Percentiles rank a stretch among this genome's conserved stretches.
Evolutionary conservation across 92 coral and sea anemone species (phyloP).

Genomic region (Epizoanthus stellaris): DNA sequence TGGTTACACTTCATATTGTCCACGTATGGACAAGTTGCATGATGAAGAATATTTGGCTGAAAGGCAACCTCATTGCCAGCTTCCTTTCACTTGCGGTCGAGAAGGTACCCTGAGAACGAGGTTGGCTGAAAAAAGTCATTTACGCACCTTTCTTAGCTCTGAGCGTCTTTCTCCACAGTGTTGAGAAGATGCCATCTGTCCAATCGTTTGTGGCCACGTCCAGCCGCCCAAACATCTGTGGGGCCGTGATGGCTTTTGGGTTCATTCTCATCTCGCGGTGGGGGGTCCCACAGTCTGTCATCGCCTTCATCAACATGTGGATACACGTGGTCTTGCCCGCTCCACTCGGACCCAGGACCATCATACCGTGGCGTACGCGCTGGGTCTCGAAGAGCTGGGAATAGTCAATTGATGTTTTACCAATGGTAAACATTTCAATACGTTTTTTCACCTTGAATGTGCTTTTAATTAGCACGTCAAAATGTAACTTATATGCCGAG

Average conservation of each 20-base stretch:
- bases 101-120: no score
- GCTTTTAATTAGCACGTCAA: no score
- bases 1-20: no score
- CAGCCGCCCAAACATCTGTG: conserved; percentile 91
- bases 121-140: background rate
- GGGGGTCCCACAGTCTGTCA: conserved; percentile 89
- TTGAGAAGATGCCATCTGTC: conserved; percentile 92
- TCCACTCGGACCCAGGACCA: conserved; percentile 95
- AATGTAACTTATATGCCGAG: no score
- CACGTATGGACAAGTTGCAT: no score
- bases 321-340: conserved; percentile 91
- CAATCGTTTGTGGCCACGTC: conserved; percentile 91
- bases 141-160: conserved; percentile 87
- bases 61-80: no score
- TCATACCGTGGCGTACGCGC: conserved; percentile 96
- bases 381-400: conserved; percentile 87
- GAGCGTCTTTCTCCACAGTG: conserved; percentile 90
- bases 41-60: no score
- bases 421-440: background rate
- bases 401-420: background rate
- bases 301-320: conserved; percentile 85
- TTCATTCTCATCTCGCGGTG: conserved; percentile 95
- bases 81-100: no score
- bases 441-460: no score
- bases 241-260: conserved; percentile 93